Percentiles rank a stretch among this genome's conserved stretches.
These are phyloP conservation scores for Stichodactyla helianthus DNA, from an alignment of 64 coral and sea anemone species.

Conservation along the genomic window DNA sequence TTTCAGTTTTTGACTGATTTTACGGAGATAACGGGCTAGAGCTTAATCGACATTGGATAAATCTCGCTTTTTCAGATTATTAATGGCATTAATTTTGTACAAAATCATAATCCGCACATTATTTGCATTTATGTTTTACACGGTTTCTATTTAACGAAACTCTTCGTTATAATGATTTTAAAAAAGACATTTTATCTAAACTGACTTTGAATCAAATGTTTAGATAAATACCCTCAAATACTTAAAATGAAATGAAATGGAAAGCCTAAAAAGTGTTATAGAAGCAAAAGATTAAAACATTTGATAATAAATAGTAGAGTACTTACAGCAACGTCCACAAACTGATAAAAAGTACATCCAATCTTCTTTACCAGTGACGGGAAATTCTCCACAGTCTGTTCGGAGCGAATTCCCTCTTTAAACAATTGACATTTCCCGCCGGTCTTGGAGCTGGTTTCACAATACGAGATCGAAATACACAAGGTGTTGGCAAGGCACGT, in stretches of 20 bases:
- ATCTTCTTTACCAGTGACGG: not conserved
- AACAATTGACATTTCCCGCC: conserved; percentile 31
- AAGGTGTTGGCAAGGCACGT: not conserved
- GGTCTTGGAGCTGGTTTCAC: not conserved
- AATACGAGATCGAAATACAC: not conserved
- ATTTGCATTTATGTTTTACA: too few relatives aligned
- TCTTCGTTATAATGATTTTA: too few relatives aligned
- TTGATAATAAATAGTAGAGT: not conserved
- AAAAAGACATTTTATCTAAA: too few relatives aligned
- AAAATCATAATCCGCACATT: too few relatives aligned
- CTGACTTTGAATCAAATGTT: too few relatives aligned
- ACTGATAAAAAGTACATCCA: conserved; percentile 42
- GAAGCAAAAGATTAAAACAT: not conserved
- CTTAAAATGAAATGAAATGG: too few relatives aligned
- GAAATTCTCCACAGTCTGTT: not conserved
- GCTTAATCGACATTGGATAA: not conserved
- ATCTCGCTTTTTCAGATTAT: not conserved
- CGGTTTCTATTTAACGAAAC: too few relatives aligned
- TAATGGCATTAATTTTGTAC: too few relatives aligned
- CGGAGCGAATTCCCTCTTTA: conserved; percentile 27
- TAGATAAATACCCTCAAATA: too few relatives aligned
- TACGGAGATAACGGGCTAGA: too few relatives aligned
- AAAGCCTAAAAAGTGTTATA: too few relatives aligned
- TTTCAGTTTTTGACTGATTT: too few relatives aligned
- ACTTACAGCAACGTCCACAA: conserved; percentile 36